These are phyloP conservation scores for Chionoecetes opilio DNA, from an alignment of 1,140 invertebrate species.

Conservation along the genomic window DNA sequence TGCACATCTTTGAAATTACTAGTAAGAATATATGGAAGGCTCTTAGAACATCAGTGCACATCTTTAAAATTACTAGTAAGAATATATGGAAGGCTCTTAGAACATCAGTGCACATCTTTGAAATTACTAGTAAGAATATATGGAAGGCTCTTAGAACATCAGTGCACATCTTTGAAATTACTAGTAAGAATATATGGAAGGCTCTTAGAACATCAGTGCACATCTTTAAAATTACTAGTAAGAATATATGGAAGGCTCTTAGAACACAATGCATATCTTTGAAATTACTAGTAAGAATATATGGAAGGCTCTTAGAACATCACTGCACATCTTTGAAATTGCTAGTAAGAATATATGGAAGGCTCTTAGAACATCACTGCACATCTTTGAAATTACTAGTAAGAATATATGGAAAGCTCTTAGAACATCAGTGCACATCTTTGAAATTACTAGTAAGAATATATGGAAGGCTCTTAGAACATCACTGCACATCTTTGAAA, in stretches of 20 bases:
- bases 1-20: neutral
- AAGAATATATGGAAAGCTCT: neutral
- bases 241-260: neutral
- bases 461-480: neutral
- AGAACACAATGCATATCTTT: conserved; percentile 20
- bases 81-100: neutral
- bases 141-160: neutral
- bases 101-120: conserved; percentile 11
- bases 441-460: neutral
- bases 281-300: neutral
- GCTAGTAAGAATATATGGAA: neutral
- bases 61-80: neutral
- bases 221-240: neutral
- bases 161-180: neutral
- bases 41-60: conserved; percentile 4
- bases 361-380: neutral
- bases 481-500: conserved; percentile 6
- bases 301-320: neutral
- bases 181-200: neutral
- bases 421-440: conserved; percentile 21
- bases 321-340: neutral
- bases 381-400: neutral
- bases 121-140: neutral
- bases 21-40: neutral
- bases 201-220: neutral